These are phyloP conservation scores for Acanthis flammea DNA, from an alignment of 2,797 vertebrate genomes.

Conservation along the genomic window DNA sequence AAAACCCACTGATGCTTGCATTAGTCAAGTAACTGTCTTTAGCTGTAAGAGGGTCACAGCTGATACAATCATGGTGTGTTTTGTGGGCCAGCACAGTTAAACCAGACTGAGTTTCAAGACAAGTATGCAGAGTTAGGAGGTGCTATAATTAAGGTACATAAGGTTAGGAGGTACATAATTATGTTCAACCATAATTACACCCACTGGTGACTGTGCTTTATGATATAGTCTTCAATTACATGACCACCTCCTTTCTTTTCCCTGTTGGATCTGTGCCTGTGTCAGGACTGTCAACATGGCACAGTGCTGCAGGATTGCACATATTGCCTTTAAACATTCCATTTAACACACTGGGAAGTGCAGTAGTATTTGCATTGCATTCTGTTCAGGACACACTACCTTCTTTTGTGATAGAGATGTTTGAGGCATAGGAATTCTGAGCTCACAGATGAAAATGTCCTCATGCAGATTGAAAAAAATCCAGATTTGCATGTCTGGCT, in stretches of 20 bases:
- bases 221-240: constrained; percentile 17
- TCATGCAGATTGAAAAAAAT: not conserved
- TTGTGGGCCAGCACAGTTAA: not conserved
- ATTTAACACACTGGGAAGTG: not conserved
- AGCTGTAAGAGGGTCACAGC: not conserved
- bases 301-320: not conserved
- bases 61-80: not conserved
- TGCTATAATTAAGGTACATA: constrained; percentile 34
- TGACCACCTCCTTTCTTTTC: constrained; percentile 37
- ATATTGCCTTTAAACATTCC: not conserved
- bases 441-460: not conserved
- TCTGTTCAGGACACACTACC: not conserved
- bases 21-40: not conserved
- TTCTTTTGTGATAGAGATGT: fast-evolving
- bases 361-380: not conserved
- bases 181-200: constrained; percentile 48
- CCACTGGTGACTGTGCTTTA: not conserved
- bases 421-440: not conserved
- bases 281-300: not conserved
- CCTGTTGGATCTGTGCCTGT: not conserved
- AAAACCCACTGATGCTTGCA: not conserved
- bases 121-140: not conserved
- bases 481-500: not conserved
- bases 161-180: constrained; percentile 44
- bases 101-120: not conserved